These are phyloP conservation scores for Coleophora deauratella DNA, from an alignment of 2,888 invertebrate species.

Conservation along the genomic window DNA sequence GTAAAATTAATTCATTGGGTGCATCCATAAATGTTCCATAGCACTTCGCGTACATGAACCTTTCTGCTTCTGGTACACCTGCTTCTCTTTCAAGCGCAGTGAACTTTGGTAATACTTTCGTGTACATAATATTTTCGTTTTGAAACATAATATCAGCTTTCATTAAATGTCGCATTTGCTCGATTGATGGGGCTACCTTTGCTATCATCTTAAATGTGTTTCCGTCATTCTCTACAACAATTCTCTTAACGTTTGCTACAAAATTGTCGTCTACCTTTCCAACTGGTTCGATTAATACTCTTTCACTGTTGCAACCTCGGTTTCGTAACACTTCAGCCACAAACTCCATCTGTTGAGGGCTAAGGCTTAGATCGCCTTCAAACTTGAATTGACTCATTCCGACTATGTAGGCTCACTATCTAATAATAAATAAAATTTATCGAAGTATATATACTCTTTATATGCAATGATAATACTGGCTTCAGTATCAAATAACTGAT, in stretches of 20 bases:
- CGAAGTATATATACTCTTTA: too few species aligned
- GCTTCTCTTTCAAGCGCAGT: constrained; percentile 21
- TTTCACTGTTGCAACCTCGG: constrained; percentile 9
- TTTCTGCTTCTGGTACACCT: constrained; percentile 22
- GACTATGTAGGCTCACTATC: background rate
- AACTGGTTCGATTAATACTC: constrained; percentile 12
- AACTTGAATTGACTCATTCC: constrained; percentile 3
- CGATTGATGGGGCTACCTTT: constrained; percentile 32
- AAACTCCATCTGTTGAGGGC: constrained; percentile 12
- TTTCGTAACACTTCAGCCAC: constrained; percentile 14
- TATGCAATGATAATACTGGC: too few species aligned
- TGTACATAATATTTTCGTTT: constrained; percentile 32
- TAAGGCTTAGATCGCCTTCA: constrained; percentile 14
- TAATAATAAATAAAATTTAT: too few species aligned
- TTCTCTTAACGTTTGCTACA: constrained; percentile 13
- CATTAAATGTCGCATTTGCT: constrained; percentile 15
- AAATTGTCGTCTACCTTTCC: constrained; percentile 18
- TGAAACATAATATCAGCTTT: constrained; percentile 17
- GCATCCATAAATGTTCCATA: constrained; percentile 25
- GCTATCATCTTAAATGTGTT: constrained; percentile 29
- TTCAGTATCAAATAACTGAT: too few species aligned
- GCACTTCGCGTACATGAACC: constrained; percentile 24
- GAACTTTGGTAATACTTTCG: constrained; percentile 26
- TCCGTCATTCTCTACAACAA: background rate
- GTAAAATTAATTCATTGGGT: constrained; percentile 30